Evolutionary conservation across 2,113 vertebrate genomes (phyloP).

Genomic region (Salvelinus sp.): DNA sequence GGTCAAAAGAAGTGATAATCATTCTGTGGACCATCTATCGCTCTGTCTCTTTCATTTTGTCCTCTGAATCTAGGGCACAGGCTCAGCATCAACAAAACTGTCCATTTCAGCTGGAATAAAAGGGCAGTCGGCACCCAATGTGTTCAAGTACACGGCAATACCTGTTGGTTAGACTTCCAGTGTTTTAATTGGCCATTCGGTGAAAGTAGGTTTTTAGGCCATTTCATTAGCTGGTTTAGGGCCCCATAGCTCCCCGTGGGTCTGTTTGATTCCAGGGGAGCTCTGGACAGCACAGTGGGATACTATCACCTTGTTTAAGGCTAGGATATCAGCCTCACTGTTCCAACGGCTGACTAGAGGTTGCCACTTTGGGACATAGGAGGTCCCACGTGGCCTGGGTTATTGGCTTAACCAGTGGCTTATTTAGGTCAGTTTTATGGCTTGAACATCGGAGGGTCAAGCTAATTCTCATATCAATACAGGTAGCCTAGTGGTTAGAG

Average conservation of each 20-base stretch:
- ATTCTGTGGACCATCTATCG: neutral
- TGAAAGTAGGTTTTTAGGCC: conserved; percentile 72
- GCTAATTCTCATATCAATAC: no score
- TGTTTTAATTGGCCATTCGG: conserved; percentile 50
- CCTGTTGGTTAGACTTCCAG: conserved; percentile 68
- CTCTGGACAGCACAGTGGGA: conserved; percentile 17
- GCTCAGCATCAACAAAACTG: conserved; percentile 44
- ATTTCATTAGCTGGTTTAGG: conserved; percentile 55
- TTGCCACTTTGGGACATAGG: conserved; percentile 43
- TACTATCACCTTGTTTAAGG: no score
- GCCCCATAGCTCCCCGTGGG: conserved; percentile 10
- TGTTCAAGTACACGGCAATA: conserved; percentile 26
- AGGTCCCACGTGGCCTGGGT: conserved; percentile 18
- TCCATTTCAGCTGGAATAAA: conserved; percentile 44
- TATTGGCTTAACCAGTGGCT: conserved; percentile 19
- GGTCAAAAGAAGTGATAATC: conserved; percentile 17
- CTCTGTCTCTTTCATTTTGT: neutral
- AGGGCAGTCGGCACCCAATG: conserved; percentile 12
- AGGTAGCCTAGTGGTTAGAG: neutral
- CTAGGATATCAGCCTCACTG: no score
- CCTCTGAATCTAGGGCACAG: conserved; percentile 58
- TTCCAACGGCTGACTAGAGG: neutral
- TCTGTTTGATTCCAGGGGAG: conserved; percentile 43
- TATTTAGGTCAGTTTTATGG: no score
- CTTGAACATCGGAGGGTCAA: no score